These are phyloP conservation scores for Diacarnus erythraeanus DNA, from an alignment of 37 sponge, comb jelly and placozoan genomes.

Conservation along the genomic window DNA sequence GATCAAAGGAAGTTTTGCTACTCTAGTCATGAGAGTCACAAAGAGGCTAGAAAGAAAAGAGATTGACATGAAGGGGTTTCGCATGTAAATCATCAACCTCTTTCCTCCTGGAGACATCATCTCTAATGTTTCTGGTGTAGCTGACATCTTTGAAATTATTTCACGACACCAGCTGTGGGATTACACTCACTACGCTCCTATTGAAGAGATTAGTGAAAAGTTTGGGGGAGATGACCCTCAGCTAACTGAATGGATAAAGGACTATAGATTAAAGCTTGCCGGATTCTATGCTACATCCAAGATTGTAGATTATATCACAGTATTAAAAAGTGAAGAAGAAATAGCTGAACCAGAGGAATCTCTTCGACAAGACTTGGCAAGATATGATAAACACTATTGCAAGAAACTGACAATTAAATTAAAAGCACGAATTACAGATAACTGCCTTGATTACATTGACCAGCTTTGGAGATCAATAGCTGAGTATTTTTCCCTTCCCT, in stretches of 20 bases:
- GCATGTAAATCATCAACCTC: not conserved
- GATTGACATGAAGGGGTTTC: not conserved
- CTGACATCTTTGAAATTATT: not conserved
- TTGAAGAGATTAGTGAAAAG: not conserved
- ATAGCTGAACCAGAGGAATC: not conserved
- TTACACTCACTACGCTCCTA: not conserved
- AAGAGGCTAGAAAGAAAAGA: not conserved
- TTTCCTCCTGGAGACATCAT: not conserved
- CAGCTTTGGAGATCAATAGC: not conserved
- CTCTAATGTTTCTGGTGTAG: not conserved
- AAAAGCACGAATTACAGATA: not conserved
- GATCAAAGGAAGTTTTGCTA: not conserved
- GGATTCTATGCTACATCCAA: constrained; percentile 1
- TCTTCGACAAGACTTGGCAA: not conserved
- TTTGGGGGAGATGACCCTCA: not conserved
- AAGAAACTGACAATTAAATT: not conserved
- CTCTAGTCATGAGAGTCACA: constrained; percentile 1
- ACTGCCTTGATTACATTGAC: constrained; percentile 5
- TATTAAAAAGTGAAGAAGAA: not conserved
- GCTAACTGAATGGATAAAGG: not conserved
- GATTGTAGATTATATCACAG: not conserved
- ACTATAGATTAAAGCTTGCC: not conserved
- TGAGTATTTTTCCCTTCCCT: not conserved
- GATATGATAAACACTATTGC: not conserved
- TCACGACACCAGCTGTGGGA: not conserved